Percentiles rank a stretch among this genome's conserved stretches.
Conservation (phyloP, 1,140 invertebrate species). For the Hetaerina americana region DNA sequence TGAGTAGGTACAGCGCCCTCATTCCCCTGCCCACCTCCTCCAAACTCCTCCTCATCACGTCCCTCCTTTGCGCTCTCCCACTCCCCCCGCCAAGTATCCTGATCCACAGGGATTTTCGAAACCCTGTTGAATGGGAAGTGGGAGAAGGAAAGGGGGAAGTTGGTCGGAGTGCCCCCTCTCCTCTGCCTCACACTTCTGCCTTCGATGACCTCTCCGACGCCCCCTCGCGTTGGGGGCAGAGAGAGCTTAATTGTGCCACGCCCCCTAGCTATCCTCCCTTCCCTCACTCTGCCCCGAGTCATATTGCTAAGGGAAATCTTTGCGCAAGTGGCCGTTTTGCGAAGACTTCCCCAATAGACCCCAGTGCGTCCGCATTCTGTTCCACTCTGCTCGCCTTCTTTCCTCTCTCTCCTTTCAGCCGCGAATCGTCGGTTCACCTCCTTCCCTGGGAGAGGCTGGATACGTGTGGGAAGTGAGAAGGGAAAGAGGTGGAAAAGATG, state of each 20-base stretch:
- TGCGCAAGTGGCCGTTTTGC: not conserved
- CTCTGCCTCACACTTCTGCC: no score
- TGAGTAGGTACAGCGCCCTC: no score
- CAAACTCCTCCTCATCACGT: no score
- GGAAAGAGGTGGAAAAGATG: no score
- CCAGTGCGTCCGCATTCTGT: not conserved
- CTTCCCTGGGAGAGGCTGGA: no score
- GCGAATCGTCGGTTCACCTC: no score
- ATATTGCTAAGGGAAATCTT: no score
- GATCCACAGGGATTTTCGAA: not conserved
- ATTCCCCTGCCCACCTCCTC: no score
- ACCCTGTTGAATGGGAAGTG: not conserved
- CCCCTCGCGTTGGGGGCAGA: not conserved
- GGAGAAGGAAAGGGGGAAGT: not conserved
- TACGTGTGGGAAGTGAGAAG: no score
- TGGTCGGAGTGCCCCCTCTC: not conserved
- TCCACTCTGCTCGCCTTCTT: not conserved
- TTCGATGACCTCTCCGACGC: not conserved
- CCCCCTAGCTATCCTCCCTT: not conserved
- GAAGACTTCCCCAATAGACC: not conserved
- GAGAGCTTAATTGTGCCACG: not conserved
- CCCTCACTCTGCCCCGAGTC: not conserved
- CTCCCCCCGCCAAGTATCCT: no score
- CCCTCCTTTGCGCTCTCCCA: no score
- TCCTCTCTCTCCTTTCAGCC: not conserved